A percentile compares a stretch with the other conserved stretches of the same genome.
phyloP scores from a whole-genome alignment of 2,888 invertebrate species.

The Lithophane semibrunnea region DNA sequence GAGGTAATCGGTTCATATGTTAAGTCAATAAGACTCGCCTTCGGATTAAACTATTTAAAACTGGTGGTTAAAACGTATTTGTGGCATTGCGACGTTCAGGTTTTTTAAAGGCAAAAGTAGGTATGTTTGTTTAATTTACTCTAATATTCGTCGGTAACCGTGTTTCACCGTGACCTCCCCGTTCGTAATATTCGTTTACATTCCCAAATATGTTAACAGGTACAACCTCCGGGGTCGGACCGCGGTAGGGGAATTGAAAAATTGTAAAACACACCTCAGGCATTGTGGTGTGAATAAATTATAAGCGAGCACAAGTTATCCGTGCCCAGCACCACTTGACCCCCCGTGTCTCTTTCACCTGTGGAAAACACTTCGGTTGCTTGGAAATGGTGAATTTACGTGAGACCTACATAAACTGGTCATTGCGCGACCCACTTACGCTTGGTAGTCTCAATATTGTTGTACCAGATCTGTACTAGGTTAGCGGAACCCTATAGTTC shows the following conservation, averaged over 20 bases:
- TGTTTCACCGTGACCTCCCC: conserved; percentile 68
- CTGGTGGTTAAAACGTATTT: conserved; percentile 28
- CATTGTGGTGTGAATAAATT: conserved; percentile 88
- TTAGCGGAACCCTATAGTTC: conserved; percentile 77
- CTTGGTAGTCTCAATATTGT: conserved; percentile 83
- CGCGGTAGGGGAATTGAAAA: conserved; percentile 78
- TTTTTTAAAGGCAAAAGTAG: conserved; percentile 24
- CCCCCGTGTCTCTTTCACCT: conserved; percentile 71
- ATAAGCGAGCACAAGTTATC: conserved; percentile 83
- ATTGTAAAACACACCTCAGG: conserved; percentile 82
- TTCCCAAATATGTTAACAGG: conserved; percentile 70
- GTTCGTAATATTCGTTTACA: conserved; percentile 68
- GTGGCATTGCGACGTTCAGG: conserved; percentile 47
- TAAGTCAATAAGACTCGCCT: conserved; percentile 32
- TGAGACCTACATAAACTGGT: conserved; percentile 76
- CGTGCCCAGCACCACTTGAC: conserved; percentile 72
- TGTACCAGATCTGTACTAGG: conserved; percentile 83
- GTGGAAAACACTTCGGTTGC: conserved; percentile 65
- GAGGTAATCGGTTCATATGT: conserved; percentile 49
- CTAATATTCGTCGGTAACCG: conserved; percentile 67
- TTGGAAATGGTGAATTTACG: conserved; percentile 75
- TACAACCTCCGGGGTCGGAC: conserved; percentile 68
- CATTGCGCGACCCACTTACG: conserved; percentile 82
- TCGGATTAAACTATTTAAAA: conserved; percentile 12
- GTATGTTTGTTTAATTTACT: conserved; percentile 59